Base-by-base conservation (phyloP, 2,113 vertebrate species). In the Callocephalon fimbriatum region DNA sequence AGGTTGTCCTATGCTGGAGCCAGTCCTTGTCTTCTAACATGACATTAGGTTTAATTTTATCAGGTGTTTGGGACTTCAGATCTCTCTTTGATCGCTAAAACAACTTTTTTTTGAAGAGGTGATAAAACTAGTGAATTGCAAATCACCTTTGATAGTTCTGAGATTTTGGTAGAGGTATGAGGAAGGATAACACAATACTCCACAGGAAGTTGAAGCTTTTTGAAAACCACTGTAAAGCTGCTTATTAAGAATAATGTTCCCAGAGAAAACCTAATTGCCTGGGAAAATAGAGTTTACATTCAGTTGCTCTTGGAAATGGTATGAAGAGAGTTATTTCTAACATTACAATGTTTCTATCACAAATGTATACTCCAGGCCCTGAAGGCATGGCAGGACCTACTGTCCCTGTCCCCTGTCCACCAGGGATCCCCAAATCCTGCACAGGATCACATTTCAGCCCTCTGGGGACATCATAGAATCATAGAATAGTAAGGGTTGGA, bases 61-160 rank as follows among this genome's bases (percentile, higher is more conserved):
- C 79, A 93, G 85, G 90, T 94, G 47, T 92, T 92, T 83, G 54
- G 82, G 38, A 92, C 88, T 96, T 96, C 75, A 90, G 66, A 88
- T 93, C 85, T 93, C 44, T 76, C 92, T 95, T 93, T 97, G 90
- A 97, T 96, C 90, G 93, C 50, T 94, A 74, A 93, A 94, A 17
- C 59, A 86, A 70, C n/a, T 42, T 10, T 79, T 79, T 91, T 88
- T 62, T 86, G 31, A 93, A 91, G 70, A 80, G 32, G 50, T 80
- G 92, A 74, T 95, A 94, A 95, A 96, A 80, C 22, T 94, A 90
- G 94, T 97, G 93, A 96, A 96, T 96, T 96, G 82, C 63, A 95
- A 97, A 94, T 86, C 63, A 86, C 50, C 78, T 96, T 93, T 92
- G 78, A 83, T 77, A 86, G 53, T 84, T 93, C 75, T 95, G 59